These are phyloP conservation scores for Meiosimyza decipiens DNA, from an alignment of 2,888 invertebrate genomes.

Conservation along the genomic window DNA sequence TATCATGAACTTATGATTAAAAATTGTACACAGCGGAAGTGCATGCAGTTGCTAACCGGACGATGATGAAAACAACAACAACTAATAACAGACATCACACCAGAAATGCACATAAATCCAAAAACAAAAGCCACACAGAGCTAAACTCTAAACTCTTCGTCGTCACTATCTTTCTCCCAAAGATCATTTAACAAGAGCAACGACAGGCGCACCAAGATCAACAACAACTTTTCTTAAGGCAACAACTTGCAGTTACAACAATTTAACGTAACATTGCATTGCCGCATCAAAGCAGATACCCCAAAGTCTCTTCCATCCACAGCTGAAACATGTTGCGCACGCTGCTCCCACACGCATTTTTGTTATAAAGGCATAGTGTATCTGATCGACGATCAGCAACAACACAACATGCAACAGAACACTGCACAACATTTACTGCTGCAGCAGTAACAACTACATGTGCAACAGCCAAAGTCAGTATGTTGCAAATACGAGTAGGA, in stretches of 20 bases:
- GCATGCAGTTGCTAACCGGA: no score
- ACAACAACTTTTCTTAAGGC: background rate
- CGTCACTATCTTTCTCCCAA: constrained; percentile 37
- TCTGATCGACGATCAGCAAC: constrained; percentile 29
- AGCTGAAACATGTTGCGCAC: constrained; percentile 36
- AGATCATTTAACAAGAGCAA: constrained; percentile 52
- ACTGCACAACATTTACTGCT: constrained; percentile 3
- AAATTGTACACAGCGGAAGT: no score
- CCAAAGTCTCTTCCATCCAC: constrained; percentile 29
- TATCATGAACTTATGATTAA: no score
- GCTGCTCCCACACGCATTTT: constrained; percentile 53
- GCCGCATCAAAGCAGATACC: constrained; percentile 7
- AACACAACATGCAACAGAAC: constrained; percentile 33
- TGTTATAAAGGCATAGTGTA: constrained; percentile 17
- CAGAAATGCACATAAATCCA: constrained; percentile 61
- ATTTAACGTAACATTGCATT: background rate
- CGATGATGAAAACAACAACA: constrained; percentile 30
- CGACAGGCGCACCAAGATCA: background rate
- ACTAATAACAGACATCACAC: constrained; percentile 62
- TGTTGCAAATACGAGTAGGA: constrained; percentile 16
- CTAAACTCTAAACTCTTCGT: constrained; percentile 39
- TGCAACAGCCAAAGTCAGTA: constrained; percentile 20
- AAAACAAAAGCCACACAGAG: constrained; percentile 52
- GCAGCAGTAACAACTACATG: constrained; percentile 18
- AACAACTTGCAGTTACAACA: constrained; percentile 4